Evolutionary conservation across 2,797 vertebrate species (phyloP), one percentile per base, ranked within the genome.

Genomic region (Pantherophis vulpinus): DNA sequence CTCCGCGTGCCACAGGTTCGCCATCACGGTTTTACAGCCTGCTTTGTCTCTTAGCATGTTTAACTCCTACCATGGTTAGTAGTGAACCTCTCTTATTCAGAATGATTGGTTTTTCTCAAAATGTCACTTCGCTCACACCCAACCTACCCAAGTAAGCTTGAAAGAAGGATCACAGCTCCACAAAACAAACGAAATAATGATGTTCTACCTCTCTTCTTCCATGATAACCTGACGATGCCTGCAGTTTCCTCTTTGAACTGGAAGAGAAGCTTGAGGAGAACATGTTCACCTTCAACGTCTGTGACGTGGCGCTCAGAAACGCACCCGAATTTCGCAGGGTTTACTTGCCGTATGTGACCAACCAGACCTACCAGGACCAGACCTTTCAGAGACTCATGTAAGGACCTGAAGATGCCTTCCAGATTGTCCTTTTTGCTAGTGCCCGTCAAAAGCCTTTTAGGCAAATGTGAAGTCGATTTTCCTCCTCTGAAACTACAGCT

Each of bases 291-390:
- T 99, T 99, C 95, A 98, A 98, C 0, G 98, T 99, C 94, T 99
- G 99, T 18, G 99, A 99, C 0, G 98, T 99, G 92, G 98, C 99
- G 60, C 97, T 98, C 93, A 98, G 96, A 47, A 98, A 99, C 0
- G 99, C 98, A 59, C 97, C 98, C 0, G 97, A 97, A 94, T 99
- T 99, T 97, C 98, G 97, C 95, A 97, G 98, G 91, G 99, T 99
- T 83, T 99, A 99, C 91, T 98, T 99, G 90, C 99, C 99, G 1
- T 99, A 99, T 6, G 99, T 99, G 95, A 99, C 99, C 96, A 99
- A 99, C 97, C 99, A 99, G 97, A 99, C 98, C 0, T 99, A 99
- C 83, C 99, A 99, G 97, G 99, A 99, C 23, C 98, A 98, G 93
- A 99, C 99, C 89, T 99, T 99, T 97, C 98, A 99, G 95, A 98